Conservation (phyloP, 2,797 vertebrate species). For the Hirundo rustica region DNA sequence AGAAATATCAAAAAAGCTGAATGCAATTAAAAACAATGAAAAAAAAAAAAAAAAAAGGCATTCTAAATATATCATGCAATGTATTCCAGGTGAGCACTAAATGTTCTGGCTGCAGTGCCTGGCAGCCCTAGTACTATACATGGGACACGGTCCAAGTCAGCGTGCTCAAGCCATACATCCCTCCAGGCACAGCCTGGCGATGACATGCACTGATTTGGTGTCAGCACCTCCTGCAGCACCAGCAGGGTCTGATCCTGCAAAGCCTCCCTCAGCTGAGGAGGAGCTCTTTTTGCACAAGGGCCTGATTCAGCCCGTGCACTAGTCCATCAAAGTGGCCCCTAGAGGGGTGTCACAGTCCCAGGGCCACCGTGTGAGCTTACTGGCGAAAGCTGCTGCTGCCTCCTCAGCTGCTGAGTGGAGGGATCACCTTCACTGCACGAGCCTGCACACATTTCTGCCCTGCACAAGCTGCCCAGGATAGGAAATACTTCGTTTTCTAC, state of each 20-base stretch:
- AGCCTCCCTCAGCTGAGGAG: not conserved
- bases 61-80: conserved; percentile 25
- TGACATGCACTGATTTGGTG: not conserved
- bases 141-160: conserved; percentile 25
- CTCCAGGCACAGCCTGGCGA: not conserved
- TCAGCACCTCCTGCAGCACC: not conserved
- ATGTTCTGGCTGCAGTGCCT: conserved; percentile 40
- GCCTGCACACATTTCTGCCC: not conserved
- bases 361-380: not conserved
- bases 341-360: no score
- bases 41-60: not conserved
- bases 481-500: not conserved
- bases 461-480: not conserved
- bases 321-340: not conserved
- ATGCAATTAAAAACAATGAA: conserved; percentile 35
- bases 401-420: not conserved
- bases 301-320: not conserved
- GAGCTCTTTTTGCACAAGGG: not conserved
- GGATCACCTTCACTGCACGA: not conserved
- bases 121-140: conserved; percentile 8
- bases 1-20: conserved; percentile 31
- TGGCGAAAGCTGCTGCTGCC: not conserved
- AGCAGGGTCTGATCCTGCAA: not conserved
- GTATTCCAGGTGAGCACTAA: conserved; percentile 60
- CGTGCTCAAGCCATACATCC: not conserved